These are phyloP conservation scores for Andrena hattorfiana DNA, from an alignment of 2,888 invertebrate genomes.

Conservation along the genomic window DNA sequence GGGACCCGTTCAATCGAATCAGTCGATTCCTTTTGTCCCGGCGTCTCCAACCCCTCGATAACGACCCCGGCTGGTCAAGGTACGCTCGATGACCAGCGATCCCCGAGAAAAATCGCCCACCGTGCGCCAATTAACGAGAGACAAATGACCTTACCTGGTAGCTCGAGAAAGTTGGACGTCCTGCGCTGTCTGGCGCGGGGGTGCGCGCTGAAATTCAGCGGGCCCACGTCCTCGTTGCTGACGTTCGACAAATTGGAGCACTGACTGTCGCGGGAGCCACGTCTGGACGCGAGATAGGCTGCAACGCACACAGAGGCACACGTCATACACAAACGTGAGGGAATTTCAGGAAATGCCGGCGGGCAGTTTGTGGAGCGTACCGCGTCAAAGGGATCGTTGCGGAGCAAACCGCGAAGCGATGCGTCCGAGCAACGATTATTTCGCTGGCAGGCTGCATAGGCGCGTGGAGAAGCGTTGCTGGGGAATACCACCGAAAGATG, in stretches of 20 bases:
- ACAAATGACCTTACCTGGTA: constrained; percentile 88
- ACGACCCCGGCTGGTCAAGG: neutral
- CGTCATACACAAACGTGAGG: constrained; percentile 8
- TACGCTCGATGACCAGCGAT: no score
- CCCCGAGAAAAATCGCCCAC: neutral
- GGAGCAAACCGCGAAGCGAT: constrained; percentile 16
- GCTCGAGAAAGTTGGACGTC: constrained; percentile 94
- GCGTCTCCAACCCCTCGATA: neutral
- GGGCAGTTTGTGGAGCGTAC: constrained; percentile 11
- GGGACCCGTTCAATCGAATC: neutral
- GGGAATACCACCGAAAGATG: neutral
- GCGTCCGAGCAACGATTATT: neutral
- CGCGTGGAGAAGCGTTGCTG: neutral
- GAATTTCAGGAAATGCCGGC: constrained; percentile 57
- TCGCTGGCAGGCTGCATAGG: neutral
- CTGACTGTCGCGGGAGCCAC: constrained; percentile 92
- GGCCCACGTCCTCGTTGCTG: constrained; percentile 92
- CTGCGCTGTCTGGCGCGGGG: constrained; percentile 92
- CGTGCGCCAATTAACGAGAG: neutral
- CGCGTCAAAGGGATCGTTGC: constrained; percentile 35
- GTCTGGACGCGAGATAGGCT: constrained; percentile 93
- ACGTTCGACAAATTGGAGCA: constrained; percentile 90
- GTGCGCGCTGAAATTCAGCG: constrained; percentile 92
- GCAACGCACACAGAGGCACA: constrained; percentile 55
- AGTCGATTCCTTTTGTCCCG: neutral